A percentile compares a stretch with the other conserved stretches of the same genome.
These are phyloP conservation scores for Pocota personata DNA, from an alignment of 2,888 invertebrate species.

Conservation along the genomic window DNA sequence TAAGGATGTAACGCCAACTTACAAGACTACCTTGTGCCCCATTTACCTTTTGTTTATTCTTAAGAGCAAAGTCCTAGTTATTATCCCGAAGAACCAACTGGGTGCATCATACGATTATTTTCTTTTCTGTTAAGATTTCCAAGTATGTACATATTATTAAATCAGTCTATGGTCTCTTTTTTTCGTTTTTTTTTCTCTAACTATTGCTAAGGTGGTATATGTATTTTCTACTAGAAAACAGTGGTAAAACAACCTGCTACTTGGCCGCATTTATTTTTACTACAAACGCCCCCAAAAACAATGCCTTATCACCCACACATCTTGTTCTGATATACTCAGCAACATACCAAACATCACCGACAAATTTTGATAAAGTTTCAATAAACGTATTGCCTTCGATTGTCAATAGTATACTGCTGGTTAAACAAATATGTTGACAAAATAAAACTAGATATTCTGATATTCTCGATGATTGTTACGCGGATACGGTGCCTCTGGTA, in stretches of 20 bases:
- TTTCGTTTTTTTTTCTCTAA: background rate
- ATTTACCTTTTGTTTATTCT: too few species aligned
- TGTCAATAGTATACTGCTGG: background rate
- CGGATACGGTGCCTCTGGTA: background rate
- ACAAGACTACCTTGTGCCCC: too few species aligned
- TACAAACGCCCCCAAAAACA: background rate
- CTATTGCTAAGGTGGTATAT: background rate
- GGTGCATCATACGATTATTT: too few species aligned
- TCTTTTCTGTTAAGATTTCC: too few species aligned
- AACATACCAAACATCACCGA: slow-evolving; percentile 4
- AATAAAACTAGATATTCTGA: background rate
- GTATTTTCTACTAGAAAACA: background rate
- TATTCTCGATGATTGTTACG: background rate
- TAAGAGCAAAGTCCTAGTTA: too few species aligned
- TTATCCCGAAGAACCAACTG: too few species aligned
- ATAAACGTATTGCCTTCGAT: background rate
- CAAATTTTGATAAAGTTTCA: background rate
- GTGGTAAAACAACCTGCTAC: background rate
- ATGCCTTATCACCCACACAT: background rate
- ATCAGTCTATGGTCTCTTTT: too few species aligned
- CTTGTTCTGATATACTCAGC: background rate
- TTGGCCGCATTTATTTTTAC: background rate
- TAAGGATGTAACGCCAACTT: too few species aligned
- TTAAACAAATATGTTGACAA: background rate
- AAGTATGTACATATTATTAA: too few species aligned